Base-by-base conservation (phyloP, 2,888 invertebrate species). In the Brassicogethes aeneus region DNA sequence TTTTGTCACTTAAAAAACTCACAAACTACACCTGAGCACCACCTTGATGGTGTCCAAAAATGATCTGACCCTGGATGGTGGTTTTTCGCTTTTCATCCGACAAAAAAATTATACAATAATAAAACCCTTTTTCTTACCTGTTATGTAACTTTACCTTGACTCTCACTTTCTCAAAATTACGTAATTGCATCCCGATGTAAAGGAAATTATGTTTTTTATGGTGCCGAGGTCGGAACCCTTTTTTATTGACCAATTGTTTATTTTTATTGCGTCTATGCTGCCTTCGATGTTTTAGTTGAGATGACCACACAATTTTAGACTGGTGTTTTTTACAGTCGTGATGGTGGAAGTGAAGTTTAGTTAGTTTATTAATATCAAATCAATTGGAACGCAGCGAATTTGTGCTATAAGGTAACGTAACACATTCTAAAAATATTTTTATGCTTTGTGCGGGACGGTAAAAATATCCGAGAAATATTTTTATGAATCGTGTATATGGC, bases 41-140 rank as follows among this genome's bases (percentile, higher is more conserved):
- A 56, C 57, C 57, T 59, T 58, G 59, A 47, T 48, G 50, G 50
- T 51, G 42, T 49, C 44, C 50, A 42, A 53, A 59, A 54, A 44
- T 42, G 47, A 41, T 53, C 61, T 64, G 62, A 57, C 66, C 65
- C 60, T 65, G 65, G 56, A 40, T 51, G 55, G 65, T 54, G 66
- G 65, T 65, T 66, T 66, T 60, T 51, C 53, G 54, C 54, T 52
- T 50, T 51, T 46, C 45, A 45, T 48, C 47, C 46, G 43, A 43
- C 41, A 47, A 52, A 45, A 43, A 32, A 15, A 42, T 45, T 43
- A 44, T 45, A 47, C 10, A 23, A 23, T 23, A 23, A 23, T n/a
- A n/a, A 23, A 59, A 56, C 59, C 56, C 57, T 55, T 56, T 55
- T 52, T 54, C 50, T 5, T 57, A 54, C 55, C 56, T 56, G 54